Conservation (phyloP, 2,797 vertebrate genomes). For the Siniperca undulata region DNA sequence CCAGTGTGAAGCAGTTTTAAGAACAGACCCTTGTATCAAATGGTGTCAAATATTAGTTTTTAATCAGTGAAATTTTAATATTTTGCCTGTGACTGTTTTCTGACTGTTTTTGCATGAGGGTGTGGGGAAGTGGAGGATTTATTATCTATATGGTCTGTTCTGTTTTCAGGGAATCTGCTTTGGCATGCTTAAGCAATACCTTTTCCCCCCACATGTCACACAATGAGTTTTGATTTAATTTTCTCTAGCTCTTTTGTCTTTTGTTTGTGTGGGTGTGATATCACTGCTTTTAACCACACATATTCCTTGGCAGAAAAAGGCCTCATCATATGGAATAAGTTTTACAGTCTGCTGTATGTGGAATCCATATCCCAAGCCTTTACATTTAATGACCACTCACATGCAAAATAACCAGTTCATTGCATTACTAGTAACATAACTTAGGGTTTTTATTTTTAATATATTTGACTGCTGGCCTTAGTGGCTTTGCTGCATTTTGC, state of each 20-base stretch:
- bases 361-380: not conserved
- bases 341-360: not conserved
- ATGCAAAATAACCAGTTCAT: constrained; percentile 4
- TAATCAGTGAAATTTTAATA: not conserved
- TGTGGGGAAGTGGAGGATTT: not conserved
- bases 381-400: not conserved
- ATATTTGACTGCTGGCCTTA: constrained; percentile 15
- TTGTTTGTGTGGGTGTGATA: not conserved
- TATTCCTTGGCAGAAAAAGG: not conserved
- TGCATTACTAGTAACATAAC: constrained; percentile 15
- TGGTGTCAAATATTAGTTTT: not conserved
- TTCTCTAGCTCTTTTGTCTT: not conserved
- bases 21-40: not conserved
- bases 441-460: constrained; percentile 19
- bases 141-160: not conserved
- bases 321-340: not conserved
- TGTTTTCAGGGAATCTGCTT: not conserved
- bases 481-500: constrained; percentile 24
- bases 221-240: not conserved
- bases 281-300: not conserved
- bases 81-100: not conserved
- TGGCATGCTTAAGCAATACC: not conserved
- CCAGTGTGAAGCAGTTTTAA: not conserved
- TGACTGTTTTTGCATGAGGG: not conserved
- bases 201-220: not conserved